Conservation (phyloP, 1,140 invertebrate genomes). For the Apolygus lucorum region DNA sequence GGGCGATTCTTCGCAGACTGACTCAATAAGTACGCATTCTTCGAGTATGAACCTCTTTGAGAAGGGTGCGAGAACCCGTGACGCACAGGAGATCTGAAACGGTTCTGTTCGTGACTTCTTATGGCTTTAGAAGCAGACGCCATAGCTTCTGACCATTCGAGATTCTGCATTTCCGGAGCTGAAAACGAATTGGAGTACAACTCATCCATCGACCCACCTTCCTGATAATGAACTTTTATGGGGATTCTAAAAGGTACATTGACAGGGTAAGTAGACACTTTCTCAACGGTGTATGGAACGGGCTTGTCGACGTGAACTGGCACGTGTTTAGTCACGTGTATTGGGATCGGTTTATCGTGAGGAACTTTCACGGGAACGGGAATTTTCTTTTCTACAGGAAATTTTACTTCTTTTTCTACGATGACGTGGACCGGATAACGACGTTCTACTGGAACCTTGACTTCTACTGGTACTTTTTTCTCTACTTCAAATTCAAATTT, state of each 20-base stretch:
- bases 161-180: not conserved
- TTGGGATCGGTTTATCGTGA: slow-evolving; percentile 46
- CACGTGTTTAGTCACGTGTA: slow-evolving; percentile 47
- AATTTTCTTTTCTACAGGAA: slow-evolving; percentile 56
- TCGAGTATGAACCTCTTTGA: too few species aligned
- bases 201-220: not conserved
- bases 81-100: not conserved
- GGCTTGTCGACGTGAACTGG: slow-evolving; percentile 57
- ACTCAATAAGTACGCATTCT: too few species aligned
- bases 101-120: not conserved
- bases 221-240: slow-evolving; percentile 16
- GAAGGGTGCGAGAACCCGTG: too few species aligned
- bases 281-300: slow-evolving; percentile 51
- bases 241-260: slow-evolving; percentile 18
- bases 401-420: slow-evolving; percentile 37
- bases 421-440: slow-evolving; percentile 48
- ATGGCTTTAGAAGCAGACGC: not conserved
- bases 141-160: not conserved
- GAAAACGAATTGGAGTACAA: not conserved
- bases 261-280: slow-evolving; percentile 17
- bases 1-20: too few species aligned
- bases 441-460: slow-evolving; percentile 50
- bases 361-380: slow-evolving; percentile 44
- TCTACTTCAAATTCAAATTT: slow-evolving; percentile 48
- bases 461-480: slow-evolving; percentile 48